These are phyloP conservation scores for Pelvicachromis taeniatus DNA, from an alignment of 2,113 vertebrate species.

Conservation along the genomic window DNA sequence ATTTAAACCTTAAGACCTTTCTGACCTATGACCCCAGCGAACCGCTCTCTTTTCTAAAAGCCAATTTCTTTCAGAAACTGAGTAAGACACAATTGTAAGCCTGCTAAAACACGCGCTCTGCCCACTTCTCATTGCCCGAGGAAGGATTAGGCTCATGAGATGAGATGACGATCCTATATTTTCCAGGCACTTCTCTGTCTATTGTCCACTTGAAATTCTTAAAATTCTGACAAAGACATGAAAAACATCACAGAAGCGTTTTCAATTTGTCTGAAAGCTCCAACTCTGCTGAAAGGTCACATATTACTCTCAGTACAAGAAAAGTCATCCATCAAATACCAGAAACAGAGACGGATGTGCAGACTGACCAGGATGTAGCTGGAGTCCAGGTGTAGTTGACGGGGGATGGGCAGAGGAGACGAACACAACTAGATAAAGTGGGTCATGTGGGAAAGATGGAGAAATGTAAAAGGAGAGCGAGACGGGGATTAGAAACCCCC, in stretches of 20 bases:
- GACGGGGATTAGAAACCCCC: constrained; percentile 55
- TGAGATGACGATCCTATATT: not conserved
- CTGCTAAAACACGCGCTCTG: not conserved
- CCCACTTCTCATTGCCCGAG: not conserved
- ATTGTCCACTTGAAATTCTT: not conserved
- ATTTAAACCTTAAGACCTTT: constrained; percentile 1
- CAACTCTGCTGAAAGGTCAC: constrained; percentile 13
- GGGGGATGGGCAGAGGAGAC: not conserved
- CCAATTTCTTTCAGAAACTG: not conserved
- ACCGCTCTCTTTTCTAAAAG: not conserved
- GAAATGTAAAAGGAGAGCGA: constrained; percentile 52
- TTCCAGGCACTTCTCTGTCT: not conserved
- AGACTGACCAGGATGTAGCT: not conserved
- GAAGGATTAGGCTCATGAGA: not conserved
- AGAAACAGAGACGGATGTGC: constrained; percentile 18
- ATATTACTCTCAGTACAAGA: constrained; percentile 7
- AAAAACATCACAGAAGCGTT: not conserved
- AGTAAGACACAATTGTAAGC: not conserved
- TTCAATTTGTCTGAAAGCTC: constrained; percentile 23
- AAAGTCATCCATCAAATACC: constrained; percentile 20
- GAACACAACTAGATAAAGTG: constrained; percentile 1
- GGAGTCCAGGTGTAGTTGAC: not conserved
- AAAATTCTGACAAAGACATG: not conserved
- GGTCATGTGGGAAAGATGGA: constrained; percentile 35
- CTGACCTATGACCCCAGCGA: not conserved